Conservation (phyloP, 2,888 invertebrate genomes). For the Pammene fasciana region DNA sequence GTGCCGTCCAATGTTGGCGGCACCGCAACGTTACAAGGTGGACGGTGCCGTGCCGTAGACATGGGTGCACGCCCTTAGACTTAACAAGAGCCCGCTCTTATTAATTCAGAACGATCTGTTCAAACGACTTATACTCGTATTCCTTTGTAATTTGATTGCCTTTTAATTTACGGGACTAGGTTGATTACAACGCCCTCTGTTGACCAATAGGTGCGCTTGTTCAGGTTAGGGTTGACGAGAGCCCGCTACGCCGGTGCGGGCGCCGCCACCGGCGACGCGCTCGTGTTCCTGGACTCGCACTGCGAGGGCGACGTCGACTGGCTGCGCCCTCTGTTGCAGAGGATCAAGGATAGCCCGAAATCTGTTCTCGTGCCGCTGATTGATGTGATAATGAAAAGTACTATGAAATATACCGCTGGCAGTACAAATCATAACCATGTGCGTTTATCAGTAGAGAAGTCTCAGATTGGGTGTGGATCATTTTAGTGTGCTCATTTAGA, state of each 20-base stretch:
- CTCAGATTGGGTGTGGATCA: neutral
- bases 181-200: constrained; percentile 20
- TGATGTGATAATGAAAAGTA: constrained; percentile 91
- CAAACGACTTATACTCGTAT: no score
- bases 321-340: constrained; percentile 93
- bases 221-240: constrained; percentile 70
- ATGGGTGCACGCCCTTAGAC: no score
- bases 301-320: constrained; percentile 91
- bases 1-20: no score
- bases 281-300: constrained; percentile 95
- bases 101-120: no score
- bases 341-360: constrained; percentile 87
- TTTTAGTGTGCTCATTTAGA: neutral
- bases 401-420: constrained; percentile 72
- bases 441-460: neutral
- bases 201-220: neutral
- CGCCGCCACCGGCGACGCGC: constrained; percentile 87
- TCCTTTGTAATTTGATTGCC: no score
- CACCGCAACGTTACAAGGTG: no score
- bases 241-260: constrained; percentile 93
- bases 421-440: constrained; percentile 42
- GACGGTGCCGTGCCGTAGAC: no score
- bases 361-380: constrained; percentile 95
- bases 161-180: no score
- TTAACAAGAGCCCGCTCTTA: no score